These are phyloP conservation scores for Calidris pugnax DNA, from an alignment of 2,113 vertebrate species.

Conservation along the genomic window DNA sequence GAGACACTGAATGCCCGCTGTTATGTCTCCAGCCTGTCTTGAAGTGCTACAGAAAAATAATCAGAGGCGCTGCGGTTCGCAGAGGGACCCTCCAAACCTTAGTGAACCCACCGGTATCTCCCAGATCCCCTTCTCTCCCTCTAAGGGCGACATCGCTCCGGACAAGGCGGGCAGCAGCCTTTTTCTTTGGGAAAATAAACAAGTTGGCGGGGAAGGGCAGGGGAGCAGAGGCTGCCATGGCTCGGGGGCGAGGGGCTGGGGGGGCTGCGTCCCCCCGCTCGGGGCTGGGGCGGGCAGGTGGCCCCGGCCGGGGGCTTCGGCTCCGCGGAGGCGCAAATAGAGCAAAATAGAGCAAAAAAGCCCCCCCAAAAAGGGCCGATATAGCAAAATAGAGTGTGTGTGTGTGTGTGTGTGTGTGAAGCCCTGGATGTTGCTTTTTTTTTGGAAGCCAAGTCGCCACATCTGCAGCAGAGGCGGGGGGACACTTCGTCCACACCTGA, in stretches of 20 bases:
- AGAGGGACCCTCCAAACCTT: background rate
- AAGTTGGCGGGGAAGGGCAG: background rate
- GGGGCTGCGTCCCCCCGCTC: background rate
- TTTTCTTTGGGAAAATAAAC: slow-evolving; percentile 23
- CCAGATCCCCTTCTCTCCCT: background rate
- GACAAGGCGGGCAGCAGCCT: background rate
- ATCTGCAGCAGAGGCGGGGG: background rate
- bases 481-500: background rate
- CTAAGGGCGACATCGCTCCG: background rate
- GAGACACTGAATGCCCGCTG: background rate
- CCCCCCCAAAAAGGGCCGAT: no score
- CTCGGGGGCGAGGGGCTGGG: background rate
- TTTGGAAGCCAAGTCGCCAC: background rate
- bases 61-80: background rate
- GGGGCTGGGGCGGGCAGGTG: background rate
- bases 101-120: background rate
- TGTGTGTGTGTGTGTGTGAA: fast-evolving
- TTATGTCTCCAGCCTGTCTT: background rate
- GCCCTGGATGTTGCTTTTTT: background rate
- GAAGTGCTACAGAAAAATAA: background rate
- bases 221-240: background rate
- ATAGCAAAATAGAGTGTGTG: no score
- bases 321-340: background rate
- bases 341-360: background rate
- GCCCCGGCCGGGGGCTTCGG: background rate